Conservation (phyloP, 2,888 invertebrate species). For the Ennomos erosarius region DNA sequence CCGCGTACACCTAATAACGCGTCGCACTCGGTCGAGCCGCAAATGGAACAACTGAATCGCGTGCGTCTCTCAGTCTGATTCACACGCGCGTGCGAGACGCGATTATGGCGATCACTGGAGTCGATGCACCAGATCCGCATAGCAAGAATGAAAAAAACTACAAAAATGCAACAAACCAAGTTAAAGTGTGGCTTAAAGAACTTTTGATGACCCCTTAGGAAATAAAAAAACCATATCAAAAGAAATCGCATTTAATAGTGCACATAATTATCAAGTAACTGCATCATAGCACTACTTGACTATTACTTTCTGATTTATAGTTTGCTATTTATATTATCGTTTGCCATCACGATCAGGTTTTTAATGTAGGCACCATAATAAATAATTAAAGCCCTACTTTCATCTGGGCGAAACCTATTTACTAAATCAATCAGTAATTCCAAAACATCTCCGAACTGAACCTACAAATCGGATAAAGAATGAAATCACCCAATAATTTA, state of each 20-base stretch:
- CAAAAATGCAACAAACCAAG: conserved; percentile 4
- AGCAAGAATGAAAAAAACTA: conserved; percentile 52
- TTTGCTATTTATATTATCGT: too few relatives aligned
- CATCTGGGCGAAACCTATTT: conserved; percentile 15
- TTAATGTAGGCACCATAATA: too few relatives aligned
- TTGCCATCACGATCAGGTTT: too few relatives aligned
- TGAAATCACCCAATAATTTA: conserved; percentile 41
- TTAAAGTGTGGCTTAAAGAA: not conserved
- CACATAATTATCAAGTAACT: too few relatives aligned
- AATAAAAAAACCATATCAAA: not conserved
- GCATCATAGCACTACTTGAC: too few relatives aligned
- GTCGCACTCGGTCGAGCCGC: conserved; percentile 27
- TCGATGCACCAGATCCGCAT: conserved; percentile 61
- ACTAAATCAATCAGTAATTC: conserved; percentile 15
- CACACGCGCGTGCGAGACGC: conserved; percentile 58
- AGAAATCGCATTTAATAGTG: too few relatives aligned
- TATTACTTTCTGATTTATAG: too few relatives aligned
- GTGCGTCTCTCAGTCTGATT: conserved; percentile 76
- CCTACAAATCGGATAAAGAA: conserved; percentile 33
- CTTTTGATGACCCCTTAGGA: not conserved
- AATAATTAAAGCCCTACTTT: conserved; percentile 2
- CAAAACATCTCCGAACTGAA: conserved; percentile 7
- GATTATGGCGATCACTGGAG: conserved; percentile 40
- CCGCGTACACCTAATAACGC: conserved; percentile 25
- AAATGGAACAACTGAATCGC: conserved; percentile 50